Base-by-base conservation (phyloP, 37 sponge, comb jelly and placozoan genomes). In the Aphrocallistes beatrix region DNA sequence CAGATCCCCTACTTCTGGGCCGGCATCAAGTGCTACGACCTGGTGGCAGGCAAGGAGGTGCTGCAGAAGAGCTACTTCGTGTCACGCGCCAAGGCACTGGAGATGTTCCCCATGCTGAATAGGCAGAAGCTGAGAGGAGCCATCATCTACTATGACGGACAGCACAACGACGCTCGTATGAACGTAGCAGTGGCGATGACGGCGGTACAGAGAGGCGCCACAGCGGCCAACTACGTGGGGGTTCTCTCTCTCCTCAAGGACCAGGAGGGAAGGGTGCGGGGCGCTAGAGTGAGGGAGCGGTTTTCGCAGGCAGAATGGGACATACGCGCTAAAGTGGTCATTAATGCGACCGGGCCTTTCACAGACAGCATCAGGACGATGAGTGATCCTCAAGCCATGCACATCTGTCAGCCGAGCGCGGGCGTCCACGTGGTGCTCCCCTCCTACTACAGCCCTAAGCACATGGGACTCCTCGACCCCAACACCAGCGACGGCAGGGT, bases 101-200 rank as follows among this genome's bases (percentile, higher is more conserved):
- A 99, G 75, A 88, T 92, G 92, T 99, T 99, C 82, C 99, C 99
- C 36, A 95, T 95, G 94, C 83, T 99, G 83, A 95, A 93, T 49
- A 84, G 81, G 37, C 88, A 92, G 37, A 88, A 88, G 51, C 92
- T 99, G 37, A 51, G 84, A 36, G 95, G 95, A 17, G 95, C 92
- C 81, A 90, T 97, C 37, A 93, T 97, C 1, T 97, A 97, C 85
- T 97, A 97, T 82, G 97, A 94, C 83, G 95, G 98, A 38, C 96
- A 94, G 85, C 99, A 99, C 83, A 92, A 99, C 85, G 99, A 99
- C 88, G 89, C 99, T 1, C 51, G 99, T n/a, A 95, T 99, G 99
- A 94, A 94, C 40, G 83, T 95, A 28, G 90, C 92, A 47, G 83
- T 99, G 21, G 96, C 92, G 0, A 81, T 99, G 86, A 93, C 96